Base-by-base conservation (phyloP, 2,113 vertebrate species). In the Craseonycteris thonglongyai region DNA sequence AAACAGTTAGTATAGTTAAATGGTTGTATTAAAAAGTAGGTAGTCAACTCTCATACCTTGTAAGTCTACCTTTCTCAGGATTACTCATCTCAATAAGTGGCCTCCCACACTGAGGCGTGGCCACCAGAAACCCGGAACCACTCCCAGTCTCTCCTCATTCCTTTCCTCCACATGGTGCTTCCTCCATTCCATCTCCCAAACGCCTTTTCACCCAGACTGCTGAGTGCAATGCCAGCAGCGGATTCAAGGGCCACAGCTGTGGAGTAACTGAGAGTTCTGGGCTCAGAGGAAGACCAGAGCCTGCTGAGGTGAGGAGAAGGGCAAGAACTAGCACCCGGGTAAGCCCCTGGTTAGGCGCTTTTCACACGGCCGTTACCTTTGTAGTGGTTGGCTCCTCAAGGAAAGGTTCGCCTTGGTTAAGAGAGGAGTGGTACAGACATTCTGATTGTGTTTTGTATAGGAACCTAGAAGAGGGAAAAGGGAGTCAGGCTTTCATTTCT, bases 271-370 rank as follows among this genome's bases (percentile, higher is more conserved):
- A n/a, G 45, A 80, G 21, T 59, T 49, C 8, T 18, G 61, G 61
- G 15, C 42, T 74, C 49, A 58, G 16, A 61, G 18, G 61, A 86
- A 92, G 21, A 51, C 13, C 35, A 0, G 6, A 79, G 11, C 11
- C 26, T 38, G 4, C 3, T 30, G 56, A 51, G 38, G 14, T 51
- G 30, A 78, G 15, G 54, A 1, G 0, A 0, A 72, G 11, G 18
- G 10, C 1, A 21, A n/a, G 33, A 10, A 22, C 33, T 45, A 16
- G 51, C 2, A 18, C 3, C 56, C 12, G 28, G 0, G 4, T 18
- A 56, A 61, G 35, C 15, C 35, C n/a, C 63, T 40, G 28, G 33
- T 56, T 33, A 40, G 54, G 28, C 63, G 71, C 24, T 56, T 69
- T 30, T 54, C 18, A 63, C 28, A 75, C 0, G n/a, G n/a, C n/a